Conservation (phyloP, 2,888 invertebrate species). For the Pollenia labialis region DNA sequence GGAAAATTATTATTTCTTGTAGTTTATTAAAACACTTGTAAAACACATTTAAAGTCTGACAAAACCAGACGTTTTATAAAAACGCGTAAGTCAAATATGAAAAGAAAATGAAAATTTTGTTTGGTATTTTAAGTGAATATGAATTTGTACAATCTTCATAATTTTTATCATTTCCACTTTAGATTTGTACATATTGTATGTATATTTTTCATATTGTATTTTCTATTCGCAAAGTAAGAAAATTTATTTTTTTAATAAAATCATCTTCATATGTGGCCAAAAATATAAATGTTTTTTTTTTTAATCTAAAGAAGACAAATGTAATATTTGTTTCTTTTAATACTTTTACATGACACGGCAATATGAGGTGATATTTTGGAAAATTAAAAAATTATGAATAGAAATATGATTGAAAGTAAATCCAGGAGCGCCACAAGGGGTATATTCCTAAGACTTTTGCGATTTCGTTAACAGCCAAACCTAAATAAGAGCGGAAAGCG, state of each 20-base stretch:
- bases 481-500: no score
- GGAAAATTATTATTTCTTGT: conserved; percentile 58
- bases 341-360: neutral
- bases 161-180: neutral
- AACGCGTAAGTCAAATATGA: conserved; percentile 44
- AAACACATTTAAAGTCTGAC: conserved; percentile 53
- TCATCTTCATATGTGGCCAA: conserved; percentile 68
- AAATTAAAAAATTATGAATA: no score
- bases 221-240: neutral
- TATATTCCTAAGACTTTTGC: no score
- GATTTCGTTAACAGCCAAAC: no score
- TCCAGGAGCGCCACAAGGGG: neutral
- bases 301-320: conserved; percentile 37
- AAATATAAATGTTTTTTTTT: conserved; percentile 2
- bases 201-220: conserved; percentile 27
- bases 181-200: conserved; percentile 13
- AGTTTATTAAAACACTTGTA: conserved; percentile 69
- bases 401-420: no score
- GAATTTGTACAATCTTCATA: conserved; percentile 37
- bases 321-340: conserved; percentile 22
- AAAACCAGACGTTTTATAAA: conserved; percentile 51
- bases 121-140: conserved; percentile 37
- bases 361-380: neutral
- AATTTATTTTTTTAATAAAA: conserved; percentile 57
- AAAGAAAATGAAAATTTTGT: conserved; percentile 28